A percentile compares a stretch with the other conserved stretches of the same genome.
These are phyloP conservation scores for Picathartes gymnocephalus DNA, from an alignment of 2,113 vertebrate species.

Conservation along the genomic window DNA sequence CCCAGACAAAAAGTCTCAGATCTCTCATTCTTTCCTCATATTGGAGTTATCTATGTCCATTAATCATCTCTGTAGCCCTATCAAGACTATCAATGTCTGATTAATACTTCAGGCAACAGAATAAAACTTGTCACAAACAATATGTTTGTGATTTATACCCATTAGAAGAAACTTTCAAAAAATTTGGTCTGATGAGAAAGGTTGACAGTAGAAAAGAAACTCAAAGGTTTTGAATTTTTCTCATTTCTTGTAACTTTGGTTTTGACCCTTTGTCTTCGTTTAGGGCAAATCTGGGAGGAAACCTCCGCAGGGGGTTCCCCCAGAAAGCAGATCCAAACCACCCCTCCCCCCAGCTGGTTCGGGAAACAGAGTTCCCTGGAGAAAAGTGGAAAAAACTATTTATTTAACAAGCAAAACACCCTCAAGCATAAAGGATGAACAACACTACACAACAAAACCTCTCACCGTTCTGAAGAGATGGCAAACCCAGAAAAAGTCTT, in stretches of 20 bases:
- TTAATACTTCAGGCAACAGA: conserved; percentile 27
- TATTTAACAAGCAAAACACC: too few species aligned
- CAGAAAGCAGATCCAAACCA: too few species aligned
- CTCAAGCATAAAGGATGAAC: too few species aligned
- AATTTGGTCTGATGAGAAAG: not conserved
- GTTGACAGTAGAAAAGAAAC: not conserved
- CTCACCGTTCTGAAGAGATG: too few species aligned
- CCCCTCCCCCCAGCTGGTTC: too few species aligned
- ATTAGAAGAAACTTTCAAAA: not conserved
- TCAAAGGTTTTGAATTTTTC: not conserved
- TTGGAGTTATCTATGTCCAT: not conserved
- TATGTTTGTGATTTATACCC: not conserved
- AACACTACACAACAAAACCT: too few species aligned
- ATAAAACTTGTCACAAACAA: not conserved
- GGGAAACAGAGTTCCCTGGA: too few species aligned
- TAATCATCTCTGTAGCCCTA: not conserved
- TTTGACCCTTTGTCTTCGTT: too few species aligned
- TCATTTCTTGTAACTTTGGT: not conserved
- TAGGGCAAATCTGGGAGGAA: too few species aligned
- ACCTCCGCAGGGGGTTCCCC: too few species aligned
- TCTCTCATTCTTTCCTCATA: not conserved
- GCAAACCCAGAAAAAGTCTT: too few species aligned
- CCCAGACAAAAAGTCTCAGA: not conserved
- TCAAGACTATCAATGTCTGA: not conserved
- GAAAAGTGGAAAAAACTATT: too few species aligned